phyloP scores from a whole-genome alignment of 2,888 invertebrate species.

The Chrysotoxum bicinctum region DNA sequence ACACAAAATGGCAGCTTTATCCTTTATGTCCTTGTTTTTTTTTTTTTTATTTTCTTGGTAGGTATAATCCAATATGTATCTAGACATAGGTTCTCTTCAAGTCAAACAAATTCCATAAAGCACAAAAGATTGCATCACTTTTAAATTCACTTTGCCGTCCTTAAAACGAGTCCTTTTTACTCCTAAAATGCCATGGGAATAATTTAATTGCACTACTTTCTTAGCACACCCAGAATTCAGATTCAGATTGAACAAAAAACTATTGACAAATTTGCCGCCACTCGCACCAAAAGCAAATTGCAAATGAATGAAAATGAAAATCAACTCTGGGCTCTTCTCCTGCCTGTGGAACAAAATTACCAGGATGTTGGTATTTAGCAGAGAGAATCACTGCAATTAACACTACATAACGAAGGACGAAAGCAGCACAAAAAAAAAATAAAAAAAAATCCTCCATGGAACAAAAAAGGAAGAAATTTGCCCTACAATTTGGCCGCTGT shows the following conservation, averaged over 20 bases:
- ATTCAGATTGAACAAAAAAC: not conserved
- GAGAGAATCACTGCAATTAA: conserved; percentile 73
- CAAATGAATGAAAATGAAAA: conserved; percentile 72
- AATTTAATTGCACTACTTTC: conserved; percentile 1
- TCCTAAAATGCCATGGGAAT: not conserved
- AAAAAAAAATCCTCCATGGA: conserved; percentile 5
- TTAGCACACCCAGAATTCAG: not conserved
- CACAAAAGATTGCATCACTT: conserved; percentile 14
- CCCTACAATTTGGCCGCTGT: conserved; percentile 50
- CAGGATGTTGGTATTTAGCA: conserved; percentile 73
- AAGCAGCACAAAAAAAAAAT: conserved; percentile 5
- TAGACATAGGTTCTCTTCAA: not conserved
- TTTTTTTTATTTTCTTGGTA: not conserved
- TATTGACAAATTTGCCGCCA: conserved; percentile 48
- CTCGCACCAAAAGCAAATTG: conserved; percentile 70
- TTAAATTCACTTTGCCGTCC: not conserved
- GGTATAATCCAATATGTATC: conserved; percentile 16
- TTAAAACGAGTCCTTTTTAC: not conserved
- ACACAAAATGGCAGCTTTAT: conserved; percentile 66
- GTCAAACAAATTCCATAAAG: not conserved
- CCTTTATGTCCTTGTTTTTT: conserved; percentile 55
- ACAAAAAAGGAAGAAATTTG: conserved; percentile 27
- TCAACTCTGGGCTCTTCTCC: conserved; percentile 62
- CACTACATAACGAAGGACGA: conserved; percentile 71
- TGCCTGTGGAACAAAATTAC: conserved; percentile 63